Evolutionary conservation across 2,888 invertebrate species (phyloP), one percentile per base, ranked within the genome.

Genomic region (Microplitis deprimator): DNA sequence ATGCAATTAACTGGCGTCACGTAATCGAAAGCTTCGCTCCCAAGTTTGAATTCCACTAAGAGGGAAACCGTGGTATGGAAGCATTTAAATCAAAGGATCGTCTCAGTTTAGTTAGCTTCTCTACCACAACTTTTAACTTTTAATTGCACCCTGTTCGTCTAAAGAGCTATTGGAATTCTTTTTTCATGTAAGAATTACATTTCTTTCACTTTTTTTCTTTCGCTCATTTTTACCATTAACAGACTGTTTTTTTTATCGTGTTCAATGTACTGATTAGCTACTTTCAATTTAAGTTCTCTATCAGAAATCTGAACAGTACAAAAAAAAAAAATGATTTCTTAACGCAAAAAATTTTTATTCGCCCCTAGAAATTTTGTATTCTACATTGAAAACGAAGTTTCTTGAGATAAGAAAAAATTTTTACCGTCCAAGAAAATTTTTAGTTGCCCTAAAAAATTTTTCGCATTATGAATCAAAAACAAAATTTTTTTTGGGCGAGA

Each of bases 61-160:
- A 50, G 50, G 69, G 72, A 67, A 69, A 68, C 77, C 29, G 73
- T 76, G 75, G 72, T 61, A 62, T 78, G 80, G 83, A 79, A 85
- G 83, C 84, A 85, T 87, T 88, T 88, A 87, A 88, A 88, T 88
- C 88, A 88, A 87, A 85, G 85, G 84, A 85, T 82, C 82, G 80
- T 38, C 67, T 10, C 16, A 83, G 83, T 85, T 88, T 87, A 87
- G 87, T 88, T 87, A 85, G 87, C 84, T 83, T 50, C 50, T 82
- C 84, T 82, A 84, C 86, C 87, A 83, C 87, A 50, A 13, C 50
- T 50, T 50, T 50, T 50, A 88, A 88, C 88, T 88, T 88, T 88
- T 88, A 88, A 88, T 88, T 88, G 88, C 88, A 84, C 86, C 83
- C 82, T 84, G 83, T 80, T 84, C 85, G 86, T 85, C 87, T 85